These are phyloP conservation scores for Leptobrachium leishanense DNA, from an alignment of 2,113 vertebrate species.

Conservation along the genomic window DNA sequence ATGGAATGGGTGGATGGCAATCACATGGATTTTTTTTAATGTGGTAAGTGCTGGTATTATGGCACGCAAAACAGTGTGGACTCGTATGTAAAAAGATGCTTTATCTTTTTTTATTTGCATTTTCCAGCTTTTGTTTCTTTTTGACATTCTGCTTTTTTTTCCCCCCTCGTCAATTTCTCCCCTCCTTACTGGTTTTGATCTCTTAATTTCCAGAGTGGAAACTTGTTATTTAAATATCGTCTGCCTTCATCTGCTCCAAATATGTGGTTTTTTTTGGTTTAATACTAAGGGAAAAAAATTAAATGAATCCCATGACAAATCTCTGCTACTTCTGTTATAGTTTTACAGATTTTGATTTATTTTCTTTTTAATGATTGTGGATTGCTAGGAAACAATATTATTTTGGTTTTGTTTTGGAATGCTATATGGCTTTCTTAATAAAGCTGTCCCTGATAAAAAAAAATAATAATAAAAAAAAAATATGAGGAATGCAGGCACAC, in stretches of 20 bases:
- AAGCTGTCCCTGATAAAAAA: constrained; percentile 34
- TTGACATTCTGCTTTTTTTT: too few species aligned
- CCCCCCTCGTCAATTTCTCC: too few species aligned
- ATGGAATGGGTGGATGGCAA: too few species aligned
- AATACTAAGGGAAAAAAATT: neutral
- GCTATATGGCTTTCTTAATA: constrained; percentile 37
- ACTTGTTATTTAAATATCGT: too few species aligned
- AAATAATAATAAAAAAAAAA: too few species aligned
- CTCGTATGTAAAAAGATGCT: neutral
- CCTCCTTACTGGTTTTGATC: neutral
- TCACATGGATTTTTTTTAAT: too few species aligned
- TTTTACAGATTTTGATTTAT: neutral
- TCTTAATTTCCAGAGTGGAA: neutral
- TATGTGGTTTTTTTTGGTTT: too few species aligned
- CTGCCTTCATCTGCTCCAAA: neutral
- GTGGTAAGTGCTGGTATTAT: neutral
- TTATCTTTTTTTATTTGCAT: neutral
- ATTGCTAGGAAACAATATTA: neutral
- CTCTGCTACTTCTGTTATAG: constrained; percentile 2
- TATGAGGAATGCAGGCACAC: too few species aligned
- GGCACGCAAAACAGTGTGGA: neutral
- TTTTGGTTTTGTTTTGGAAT: constrained; percentile 21
- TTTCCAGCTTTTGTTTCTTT: too few species aligned
- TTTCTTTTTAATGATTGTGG: neutral
- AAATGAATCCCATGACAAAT: constrained; percentile 1